Evolutionary conservation across 2,888 invertebrate species (phyloP).

Genomic region (Chrysotoxum bicinctum): DNA sequence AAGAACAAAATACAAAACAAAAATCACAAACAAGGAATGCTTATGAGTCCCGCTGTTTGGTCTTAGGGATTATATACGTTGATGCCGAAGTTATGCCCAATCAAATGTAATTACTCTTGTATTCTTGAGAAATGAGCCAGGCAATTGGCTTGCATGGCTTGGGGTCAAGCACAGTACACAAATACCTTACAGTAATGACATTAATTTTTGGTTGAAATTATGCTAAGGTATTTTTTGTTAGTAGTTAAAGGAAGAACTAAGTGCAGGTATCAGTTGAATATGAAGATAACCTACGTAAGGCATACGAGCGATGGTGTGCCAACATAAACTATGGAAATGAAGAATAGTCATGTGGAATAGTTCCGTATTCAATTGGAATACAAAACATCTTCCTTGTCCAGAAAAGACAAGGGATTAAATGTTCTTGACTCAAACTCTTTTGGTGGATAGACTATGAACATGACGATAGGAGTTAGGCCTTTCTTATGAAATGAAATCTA

Average conservation of each 20-base stretch:
- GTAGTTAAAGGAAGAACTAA: not conserved
- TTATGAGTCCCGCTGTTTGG: constrained; percentile 23
- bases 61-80: constrained; percentile 26
- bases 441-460: not conserved
- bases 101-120: constrained; percentile 70
- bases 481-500: too few species aligned
- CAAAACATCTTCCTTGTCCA: not conserved
- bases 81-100: constrained; percentile 65
- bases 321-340: too few species aligned
- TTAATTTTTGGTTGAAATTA: constrained; percentile 32
- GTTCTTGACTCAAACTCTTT: not conserved
- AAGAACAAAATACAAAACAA: not conserved
- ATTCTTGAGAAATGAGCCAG: constrained; percentile 57
- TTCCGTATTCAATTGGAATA: not conserved
- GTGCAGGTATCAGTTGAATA: not conserved
- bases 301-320: not conserved
- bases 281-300: not conserved
- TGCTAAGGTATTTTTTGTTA: not conserved
- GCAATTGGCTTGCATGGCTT: constrained; percentile 37
- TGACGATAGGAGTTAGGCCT: too few species aligned
- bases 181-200: constrained; percentile 40
- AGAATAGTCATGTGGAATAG: not conserved
- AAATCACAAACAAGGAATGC: not conserved
- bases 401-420: not conserved
- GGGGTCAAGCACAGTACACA: constrained; percentile 17